phyloP scores from a whole-genome alignment of 2,888 invertebrate genomes.

The Apantesis nais region DNA sequence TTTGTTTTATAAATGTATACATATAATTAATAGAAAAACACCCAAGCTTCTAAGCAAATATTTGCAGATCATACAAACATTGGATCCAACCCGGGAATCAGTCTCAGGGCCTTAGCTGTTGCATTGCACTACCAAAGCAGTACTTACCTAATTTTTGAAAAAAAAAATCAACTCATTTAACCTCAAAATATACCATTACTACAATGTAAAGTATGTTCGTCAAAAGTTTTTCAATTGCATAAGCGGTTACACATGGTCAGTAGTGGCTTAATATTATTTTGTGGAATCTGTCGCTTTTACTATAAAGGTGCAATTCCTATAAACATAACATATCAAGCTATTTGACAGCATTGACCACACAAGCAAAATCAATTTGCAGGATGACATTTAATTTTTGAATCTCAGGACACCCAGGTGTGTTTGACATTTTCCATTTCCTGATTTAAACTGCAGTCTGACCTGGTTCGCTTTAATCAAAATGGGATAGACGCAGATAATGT shows the following conservation, averaged over 20 bases:
- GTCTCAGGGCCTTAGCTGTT: no score
- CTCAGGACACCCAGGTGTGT: constrained; percentile 50
- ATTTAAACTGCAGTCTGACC: constrained; percentile 52
- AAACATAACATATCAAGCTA: constrained; percentile 21
- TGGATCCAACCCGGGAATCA: no score
- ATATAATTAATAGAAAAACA: no score
- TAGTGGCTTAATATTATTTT: neutral
- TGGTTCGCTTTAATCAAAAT: constrained; percentile 33
- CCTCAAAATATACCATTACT: neutral
- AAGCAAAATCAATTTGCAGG: constrained; percentile 45
- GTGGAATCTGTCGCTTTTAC: neutral
- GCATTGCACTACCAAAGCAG: no score
- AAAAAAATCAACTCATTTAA: no score
- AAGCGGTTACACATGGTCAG: neutral
- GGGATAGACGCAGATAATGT: constrained; percentile 2
- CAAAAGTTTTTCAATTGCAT: constrained; percentile 3
- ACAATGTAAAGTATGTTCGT: neutral
- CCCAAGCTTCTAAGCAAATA: no score
- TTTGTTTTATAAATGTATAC: no score
- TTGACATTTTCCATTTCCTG: constrained; percentile 79
- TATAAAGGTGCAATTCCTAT: constrained; percentile 18
- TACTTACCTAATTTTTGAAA: neutral
- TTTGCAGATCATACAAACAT: no score
- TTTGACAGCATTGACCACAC: constrained; percentile 35
- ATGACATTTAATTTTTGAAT: constrained; percentile 49